Evolutionary conservation across 64 coral and sea anemone species (phyloP).

Genomic region (Porites australiensis): DNA sequence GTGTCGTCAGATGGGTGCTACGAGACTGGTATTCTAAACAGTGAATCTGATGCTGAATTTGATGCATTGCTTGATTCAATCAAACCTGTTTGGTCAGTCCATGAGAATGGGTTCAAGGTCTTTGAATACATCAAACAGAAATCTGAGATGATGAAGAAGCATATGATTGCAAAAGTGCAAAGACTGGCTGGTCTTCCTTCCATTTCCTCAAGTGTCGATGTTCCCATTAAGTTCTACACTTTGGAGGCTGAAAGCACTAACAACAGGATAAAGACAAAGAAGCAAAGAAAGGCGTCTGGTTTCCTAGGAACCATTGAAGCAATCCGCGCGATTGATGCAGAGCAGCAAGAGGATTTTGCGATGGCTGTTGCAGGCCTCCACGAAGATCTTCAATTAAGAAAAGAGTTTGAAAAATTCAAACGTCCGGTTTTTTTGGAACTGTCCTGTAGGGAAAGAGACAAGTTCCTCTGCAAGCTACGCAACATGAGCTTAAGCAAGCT

Average conservation of each 20-base stretch:
- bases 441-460: background rate
- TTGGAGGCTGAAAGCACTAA: background rate
- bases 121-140: background rate
- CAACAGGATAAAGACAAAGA: constrained; percentile 17
- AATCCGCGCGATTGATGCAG: background rate
- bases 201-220: background rate
- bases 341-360: constrained; percentile 36
- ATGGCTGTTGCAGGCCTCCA: background rate
- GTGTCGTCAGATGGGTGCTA: background rate
- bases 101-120: background rate
- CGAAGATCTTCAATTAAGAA: background rate
- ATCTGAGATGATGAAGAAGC: constrained; percentile 30
- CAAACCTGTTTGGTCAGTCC: background rate
- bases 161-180: background rate
- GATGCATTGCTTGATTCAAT: background rate
- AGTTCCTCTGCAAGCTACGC: background rate
- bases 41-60: background rate
- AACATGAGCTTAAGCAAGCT: background rate
- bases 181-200: background rate
- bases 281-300: constrained; percentile 8
- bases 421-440: background rate
- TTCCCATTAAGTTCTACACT: constrained; percentile 25
- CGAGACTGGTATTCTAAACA: background rate
- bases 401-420: background rate
- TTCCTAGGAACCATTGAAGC: constrained; percentile 38